Percentiles rank a stretch among this genome's conserved stretches.
phyloP scores from a whole-genome alignment of 2,888 invertebrate genomes.

The Anticlea derivata region DNA sequence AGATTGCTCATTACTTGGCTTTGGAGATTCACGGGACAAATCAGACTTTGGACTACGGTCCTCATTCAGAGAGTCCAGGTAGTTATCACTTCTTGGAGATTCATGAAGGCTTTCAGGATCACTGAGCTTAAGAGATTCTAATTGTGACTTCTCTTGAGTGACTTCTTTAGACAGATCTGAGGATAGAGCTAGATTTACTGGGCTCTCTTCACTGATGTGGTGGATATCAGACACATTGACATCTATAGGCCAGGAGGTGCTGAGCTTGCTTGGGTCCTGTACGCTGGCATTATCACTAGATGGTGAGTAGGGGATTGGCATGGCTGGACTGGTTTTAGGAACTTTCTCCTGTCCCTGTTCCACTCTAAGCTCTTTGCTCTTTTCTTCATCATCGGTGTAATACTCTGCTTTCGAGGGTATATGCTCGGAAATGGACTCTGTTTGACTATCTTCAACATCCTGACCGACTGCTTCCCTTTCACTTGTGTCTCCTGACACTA shows the following conservation, averaged over 20 bases:
- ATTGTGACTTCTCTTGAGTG: conserved; percentile 43
- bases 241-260: conserved; percentile 65
- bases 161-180: conserved; percentile 65
- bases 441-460: conserved; percentile 58
- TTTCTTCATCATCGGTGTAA: conserved; percentile 55
- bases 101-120: conserved; percentile 45
- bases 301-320: conserved; percentile 48
- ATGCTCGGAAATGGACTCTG: conserved; percentile 76
- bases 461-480: conserved; percentile 45
- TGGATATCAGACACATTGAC: conserved; percentile 61
- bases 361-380: conserved; percentile 48
- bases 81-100: conserved; percentile 62
- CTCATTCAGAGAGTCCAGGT: conserved; percentile 69
- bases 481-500: conserved; percentile 48
- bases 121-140: conserved; percentile 38
- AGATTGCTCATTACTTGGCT: conserved; percentile 39
- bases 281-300: conserved; percentile 53
- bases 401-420: conserved; percentile 69
- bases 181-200: conserved; percentile 63
- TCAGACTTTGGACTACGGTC: conserved; percentile 49
- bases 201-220: conserved; percentile 73
- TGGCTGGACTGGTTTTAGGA: conserved; percentile 49
- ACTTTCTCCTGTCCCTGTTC: conserved; percentile 48
- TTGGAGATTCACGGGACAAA: conserved; percentile 25
- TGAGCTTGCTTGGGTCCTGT: conserved; percentile 58